Evolutionary conservation across 2,888 invertebrate genomes (phyloP).

Genomic region (Pristionchus arcanus): DNA sequence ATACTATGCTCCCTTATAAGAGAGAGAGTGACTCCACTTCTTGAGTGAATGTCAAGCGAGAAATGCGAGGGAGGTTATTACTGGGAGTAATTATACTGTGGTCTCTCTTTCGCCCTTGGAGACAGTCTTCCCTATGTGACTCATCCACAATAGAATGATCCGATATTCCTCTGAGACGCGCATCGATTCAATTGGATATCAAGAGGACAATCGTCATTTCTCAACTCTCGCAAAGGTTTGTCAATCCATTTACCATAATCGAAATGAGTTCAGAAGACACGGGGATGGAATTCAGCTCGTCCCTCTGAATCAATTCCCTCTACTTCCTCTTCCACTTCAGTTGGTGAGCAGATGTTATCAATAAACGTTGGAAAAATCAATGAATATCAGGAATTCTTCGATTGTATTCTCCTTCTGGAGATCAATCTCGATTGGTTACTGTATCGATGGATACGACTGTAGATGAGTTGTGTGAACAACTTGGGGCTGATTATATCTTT

Average conservation of each 20-base stretch:
- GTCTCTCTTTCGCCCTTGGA: slow-evolving; percentile 37
- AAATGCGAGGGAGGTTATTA: slow-evolving; percentile 53
- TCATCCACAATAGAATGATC: slow-evolving; percentile 19
- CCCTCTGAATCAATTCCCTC: background rate
- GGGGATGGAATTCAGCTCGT: slow-evolving; percentile 1
- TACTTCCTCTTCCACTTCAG: background rate
- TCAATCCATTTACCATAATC: background rate
- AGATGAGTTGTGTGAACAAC: too few relatives aligned
- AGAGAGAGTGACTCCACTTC: slow-evolving; percentile 25
- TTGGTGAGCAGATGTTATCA: background rate
- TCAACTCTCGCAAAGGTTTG: slow-evolving; percentile 29
- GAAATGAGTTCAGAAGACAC: background rate
- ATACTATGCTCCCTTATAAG: background rate
- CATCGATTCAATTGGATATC: slow-evolving; percentile 39
- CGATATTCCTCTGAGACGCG: slow-evolving; percentile 49
- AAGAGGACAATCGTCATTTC: slow-evolving; percentile 23
- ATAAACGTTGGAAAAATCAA: background rate
- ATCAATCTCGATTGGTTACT: too few relatives aligned
- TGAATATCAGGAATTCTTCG: too few relatives aligned
- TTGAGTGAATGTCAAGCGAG: slow-evolving; percentile 51
- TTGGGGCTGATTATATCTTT: too few relatives aligned
- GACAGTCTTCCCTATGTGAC: slow-evolving; percentile 8
- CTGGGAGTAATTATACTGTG: slow-evolving; percentile 54
- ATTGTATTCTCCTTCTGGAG: too few relatives aligned
- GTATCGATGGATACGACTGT: too few relatives aligned